Conservation (phyloP, 2,113 vertebrate species). For the Ochotona princeps region DNA sequence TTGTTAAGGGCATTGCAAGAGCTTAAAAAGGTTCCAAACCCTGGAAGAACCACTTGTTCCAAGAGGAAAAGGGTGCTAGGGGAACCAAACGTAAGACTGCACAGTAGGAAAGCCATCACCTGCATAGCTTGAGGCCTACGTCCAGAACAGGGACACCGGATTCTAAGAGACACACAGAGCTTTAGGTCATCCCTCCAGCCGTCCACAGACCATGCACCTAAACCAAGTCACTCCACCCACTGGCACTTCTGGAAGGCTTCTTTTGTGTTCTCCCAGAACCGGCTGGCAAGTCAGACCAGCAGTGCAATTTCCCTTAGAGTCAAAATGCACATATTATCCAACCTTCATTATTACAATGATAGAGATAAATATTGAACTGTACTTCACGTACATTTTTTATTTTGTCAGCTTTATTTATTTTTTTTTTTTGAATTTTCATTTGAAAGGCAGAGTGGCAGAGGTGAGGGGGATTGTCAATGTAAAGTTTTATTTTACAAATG, state of each 20-base stretch:
- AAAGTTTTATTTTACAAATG: too few species aligned
- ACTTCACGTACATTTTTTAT: not conserved
- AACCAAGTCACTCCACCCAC: not conserved
- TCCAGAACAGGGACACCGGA: not conserved
- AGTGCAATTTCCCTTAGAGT: not conserved
- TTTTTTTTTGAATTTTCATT: too few species aligned
- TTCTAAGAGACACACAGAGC: not conserved
- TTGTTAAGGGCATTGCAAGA: constrained; percentile 11
- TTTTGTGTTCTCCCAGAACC: not conserved
- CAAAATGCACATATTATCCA: not conserved
- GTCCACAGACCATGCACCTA: not conserved
- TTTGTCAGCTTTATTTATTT: too few species aligned
- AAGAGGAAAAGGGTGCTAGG: not conserved
- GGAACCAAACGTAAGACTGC: not conserved
- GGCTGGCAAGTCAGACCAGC: not conserved
- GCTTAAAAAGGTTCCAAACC: not conserved
- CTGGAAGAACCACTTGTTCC: constrained; percentile 15
- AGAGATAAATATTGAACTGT: not conserved
- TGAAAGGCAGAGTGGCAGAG: too few species aligned
- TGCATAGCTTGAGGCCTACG: not conserved
- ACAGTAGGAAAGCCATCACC: not conserved
- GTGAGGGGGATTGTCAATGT: too few species aligned
- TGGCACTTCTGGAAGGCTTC: not conserved
- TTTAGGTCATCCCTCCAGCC: not conserved
- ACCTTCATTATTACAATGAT: not conserved